Evolutionary conservation across 2,113 vertebrate genomes (phyloP), one percentile per base, ranked within the genome.

Genomic region (Rhegmatorhina hoffmannsi): DNA sequence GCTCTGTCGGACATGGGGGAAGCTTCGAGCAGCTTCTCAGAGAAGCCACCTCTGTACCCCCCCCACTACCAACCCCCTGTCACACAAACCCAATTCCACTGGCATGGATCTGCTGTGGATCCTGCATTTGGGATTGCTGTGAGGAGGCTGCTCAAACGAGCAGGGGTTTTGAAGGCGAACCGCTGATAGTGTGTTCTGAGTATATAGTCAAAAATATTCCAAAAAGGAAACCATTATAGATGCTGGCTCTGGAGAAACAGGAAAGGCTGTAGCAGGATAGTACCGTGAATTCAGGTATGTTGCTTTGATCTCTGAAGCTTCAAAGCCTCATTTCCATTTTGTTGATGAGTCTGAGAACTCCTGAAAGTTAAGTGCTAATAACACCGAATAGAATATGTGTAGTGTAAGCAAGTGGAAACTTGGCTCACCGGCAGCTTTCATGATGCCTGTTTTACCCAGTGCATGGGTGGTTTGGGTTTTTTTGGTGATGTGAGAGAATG

Each of bases 281-380:
- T 24, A 56, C 58, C 70, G 40, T 36, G 84, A 87, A 68, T 94
- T n/a, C 74, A 95, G 87, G 84, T 95, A 95, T 26, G 56, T 43
- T 53, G 53, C 95, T 95, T 95, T 97, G 92, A 95, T 96, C 81
- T 95, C 9, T 0, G 8, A 8, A 81, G 29, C 90, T 96, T 97
- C 95, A 97, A 95, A 95, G 94, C 62, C 53, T 91, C n/a, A 87
- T 95, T 97, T 97, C 80, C 92, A 96, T 97, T 80, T 89, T 50
- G 88, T 67, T 94, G 89, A 84, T 67, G 89, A 92, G 83, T 56
- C 86, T 91, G 87, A 92, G 92, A 95, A 89, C 86, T 91, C 11
- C 10, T 84, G 80, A 82, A 91, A 94, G 58, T 60, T 60, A 69
- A 78, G 76, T 70, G 64, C 66, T 92, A 93, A 87, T 89, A 75